Conservation (phyloP, 2,797 vertebrate species). For the Falco peregrinus region DNA sequence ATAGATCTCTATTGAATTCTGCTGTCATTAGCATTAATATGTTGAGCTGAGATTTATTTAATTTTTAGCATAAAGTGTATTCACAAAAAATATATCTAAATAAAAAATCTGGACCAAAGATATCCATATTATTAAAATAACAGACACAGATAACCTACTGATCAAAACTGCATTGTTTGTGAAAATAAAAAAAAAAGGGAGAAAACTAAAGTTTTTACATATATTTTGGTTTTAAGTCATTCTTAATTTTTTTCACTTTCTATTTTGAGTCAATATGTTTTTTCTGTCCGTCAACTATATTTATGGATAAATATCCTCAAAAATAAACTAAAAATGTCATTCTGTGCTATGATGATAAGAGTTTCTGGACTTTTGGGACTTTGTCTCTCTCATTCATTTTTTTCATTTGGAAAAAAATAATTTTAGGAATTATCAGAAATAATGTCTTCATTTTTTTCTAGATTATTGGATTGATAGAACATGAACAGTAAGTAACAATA, state of each 20-base stretch:
- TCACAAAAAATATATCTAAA: neutral
- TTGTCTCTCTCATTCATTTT: neutral
- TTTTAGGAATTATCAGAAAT: neutral
- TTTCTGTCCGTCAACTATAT: neutral
- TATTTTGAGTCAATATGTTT: neutral
- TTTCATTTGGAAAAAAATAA: neutral
- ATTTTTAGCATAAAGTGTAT: neutral
- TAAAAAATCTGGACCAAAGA: neutral
- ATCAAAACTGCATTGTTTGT: neutral
- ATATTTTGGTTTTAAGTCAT: neutral
- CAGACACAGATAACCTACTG: neutral
- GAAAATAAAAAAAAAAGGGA: neutral
- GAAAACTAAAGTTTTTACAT: neutral
- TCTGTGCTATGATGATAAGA: neutral
- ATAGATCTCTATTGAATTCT: neutral
- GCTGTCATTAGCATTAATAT: neutral
- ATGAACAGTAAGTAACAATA: neutral
- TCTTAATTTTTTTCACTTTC: neutral
- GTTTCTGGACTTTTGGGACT: neutral
- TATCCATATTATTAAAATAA: neutral
- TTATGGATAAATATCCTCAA: neutral
- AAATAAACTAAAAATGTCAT: neutral
- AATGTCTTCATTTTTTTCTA: neutral
- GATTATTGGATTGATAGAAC: neutral
- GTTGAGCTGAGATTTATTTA: neutral